phyloP scores from a whole-genome alignment of 2,888 invertebrate species.

The Idaea straminata region DNA sequence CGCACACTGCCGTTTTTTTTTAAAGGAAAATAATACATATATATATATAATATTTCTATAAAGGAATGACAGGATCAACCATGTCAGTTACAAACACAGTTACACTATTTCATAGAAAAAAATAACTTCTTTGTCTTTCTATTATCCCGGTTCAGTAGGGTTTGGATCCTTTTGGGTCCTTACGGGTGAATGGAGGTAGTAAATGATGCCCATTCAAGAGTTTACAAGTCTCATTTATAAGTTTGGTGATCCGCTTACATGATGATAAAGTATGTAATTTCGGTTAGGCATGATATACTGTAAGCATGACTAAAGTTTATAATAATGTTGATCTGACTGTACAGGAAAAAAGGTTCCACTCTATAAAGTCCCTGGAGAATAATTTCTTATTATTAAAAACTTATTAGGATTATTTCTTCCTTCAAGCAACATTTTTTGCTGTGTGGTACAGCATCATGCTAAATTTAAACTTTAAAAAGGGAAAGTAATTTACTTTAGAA shows the following conservation, averaged over 20 bases:
- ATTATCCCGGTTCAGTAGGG: not conserved
- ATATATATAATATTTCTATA: not conserved
- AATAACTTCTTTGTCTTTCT: not conserved
- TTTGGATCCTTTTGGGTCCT: not conserved
- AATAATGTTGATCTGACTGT: not conserved
- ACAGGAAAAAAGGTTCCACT: too few species aligned
- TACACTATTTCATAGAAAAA: not conserved
- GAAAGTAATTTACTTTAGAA: too few species aligned
- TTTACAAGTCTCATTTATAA: slow-evolving; percentile 1
- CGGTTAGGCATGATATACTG: not conserved
- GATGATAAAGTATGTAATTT: not conserved
- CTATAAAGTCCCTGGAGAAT: too few species aligned
- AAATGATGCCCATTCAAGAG: not conserved
- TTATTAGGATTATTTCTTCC: too few species aligned
- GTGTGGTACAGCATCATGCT: too few species aligned
- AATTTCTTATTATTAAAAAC: too few species aligned
- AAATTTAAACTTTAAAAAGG: too few species aligned
- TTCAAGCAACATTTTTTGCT: too few species aligned
- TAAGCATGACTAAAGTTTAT: not conserved
- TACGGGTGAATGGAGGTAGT: not conserved
- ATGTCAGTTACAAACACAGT: not conserved
- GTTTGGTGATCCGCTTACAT: not conserved
- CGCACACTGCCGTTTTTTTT: too few species aligned
- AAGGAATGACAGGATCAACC: not conserved
- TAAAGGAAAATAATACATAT: too few species aligned